Evolutionary conservation across 2,888 invertebrate species (phyloP).

Genomic region (Buathra laborator): DNA sequence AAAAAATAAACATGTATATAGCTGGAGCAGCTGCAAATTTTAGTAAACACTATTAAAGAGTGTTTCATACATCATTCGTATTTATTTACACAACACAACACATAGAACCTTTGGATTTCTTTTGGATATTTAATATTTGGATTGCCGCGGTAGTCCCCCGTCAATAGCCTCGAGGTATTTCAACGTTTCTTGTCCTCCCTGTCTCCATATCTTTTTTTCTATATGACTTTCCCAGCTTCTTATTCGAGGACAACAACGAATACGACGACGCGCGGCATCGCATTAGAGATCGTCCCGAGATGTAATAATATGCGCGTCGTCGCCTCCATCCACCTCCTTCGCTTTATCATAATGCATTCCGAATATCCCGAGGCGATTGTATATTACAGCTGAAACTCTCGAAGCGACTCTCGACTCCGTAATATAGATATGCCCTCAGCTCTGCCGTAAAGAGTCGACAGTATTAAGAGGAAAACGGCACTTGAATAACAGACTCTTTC

Average conservation of each 20-base stretch:
- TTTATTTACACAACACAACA: conserved; percentile 22
- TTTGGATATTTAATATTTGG: conserved; percentile 44
- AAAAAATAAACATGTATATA: too few species aligned
- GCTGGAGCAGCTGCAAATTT: neutral
- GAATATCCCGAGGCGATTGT: conserved; percentile 55
- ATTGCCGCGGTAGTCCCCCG: conserved; percentile 19
- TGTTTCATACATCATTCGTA: neutral
- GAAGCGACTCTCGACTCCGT: too few species aligned
- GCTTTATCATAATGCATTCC: conserved; percentile 24
- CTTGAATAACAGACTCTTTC: too few species aligned
- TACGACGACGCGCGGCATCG: neutral
- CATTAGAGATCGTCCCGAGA: conserved; percentile 34
- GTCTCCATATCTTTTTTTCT: conserved; percentile 22
- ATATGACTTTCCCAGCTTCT: conserved; percentile 20
- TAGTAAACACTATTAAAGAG: conserved; percentile 16
- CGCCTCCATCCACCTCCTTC: conserved; percentile 28
- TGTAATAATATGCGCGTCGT: conserved; percentile 39
- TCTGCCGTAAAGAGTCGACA: too few species aligned
- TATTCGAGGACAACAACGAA: conserved; percentile 4
- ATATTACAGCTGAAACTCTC: conserved; percentile 15
- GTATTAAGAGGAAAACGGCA: too few species aligned
- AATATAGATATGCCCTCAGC: too few species aligned
- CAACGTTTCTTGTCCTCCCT: neutral
- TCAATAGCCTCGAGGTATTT: conserved; percentile 29
- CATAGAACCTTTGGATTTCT: conserved; percentile 28